A percentile compares a stretch with the other conserved stretches of the same genome.
These are phyloP conservation scores for Drosophila flavopinicola DNA, from an alignment of 2,888 invertebrate species.

Conservation along the genomic window DNA sequence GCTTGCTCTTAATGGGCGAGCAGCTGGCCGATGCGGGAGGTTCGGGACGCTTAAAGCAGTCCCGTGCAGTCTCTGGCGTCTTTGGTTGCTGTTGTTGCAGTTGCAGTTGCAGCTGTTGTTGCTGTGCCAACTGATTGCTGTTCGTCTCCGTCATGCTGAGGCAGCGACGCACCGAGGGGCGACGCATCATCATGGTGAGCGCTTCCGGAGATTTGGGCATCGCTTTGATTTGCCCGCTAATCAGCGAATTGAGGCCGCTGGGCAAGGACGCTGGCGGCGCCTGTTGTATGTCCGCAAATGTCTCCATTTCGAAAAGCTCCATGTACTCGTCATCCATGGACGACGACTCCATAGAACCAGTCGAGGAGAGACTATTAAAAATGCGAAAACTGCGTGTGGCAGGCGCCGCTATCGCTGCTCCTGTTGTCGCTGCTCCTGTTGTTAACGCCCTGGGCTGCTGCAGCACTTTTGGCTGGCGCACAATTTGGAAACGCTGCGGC, in stretches of 20 bases:
- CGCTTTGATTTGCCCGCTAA: constrained; percentile 86
- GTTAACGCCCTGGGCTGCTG: constrained; percentile 39
- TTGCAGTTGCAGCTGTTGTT: constrained; percentile 32
- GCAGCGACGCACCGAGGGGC: constrained; percentile 85
- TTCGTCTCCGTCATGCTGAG: constrained; percentile 85
- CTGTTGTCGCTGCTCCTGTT: constrained; percentile 9
- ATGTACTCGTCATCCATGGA: constrained; percentile 88
- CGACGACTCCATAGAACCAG: constrained; percentile 86
- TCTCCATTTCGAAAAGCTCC: constrained; percentile 87
- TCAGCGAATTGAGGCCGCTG: constrained; percentile 86
- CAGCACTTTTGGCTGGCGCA: constrained; percentile 62
- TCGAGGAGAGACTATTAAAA: constrained; percentile 85
- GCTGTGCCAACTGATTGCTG: constrained; percentile 60
- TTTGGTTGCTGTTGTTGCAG: constrained; percentile 72
- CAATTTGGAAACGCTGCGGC: constrained; percentile 82
- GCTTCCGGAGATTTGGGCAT: constrained; percentile 83
- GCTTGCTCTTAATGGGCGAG: constrained; percentile 84
- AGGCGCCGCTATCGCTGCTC: constrained; percentile 16
- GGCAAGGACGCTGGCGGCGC: constrained; percentile 82
- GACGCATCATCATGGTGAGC: constrained; percentile 72
- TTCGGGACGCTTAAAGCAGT: constrained; percentile 88
- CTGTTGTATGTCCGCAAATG: constrained; percentile 75
- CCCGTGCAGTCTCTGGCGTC: constrained; percentile 81
- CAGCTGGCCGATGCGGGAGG: constrained; percentile 86
- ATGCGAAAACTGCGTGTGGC: constrained; percentile 81